Base-by-base conservation (phyloP, 1,140 invertebrate genomes). In the Chionoecetes opilio region DNA sequence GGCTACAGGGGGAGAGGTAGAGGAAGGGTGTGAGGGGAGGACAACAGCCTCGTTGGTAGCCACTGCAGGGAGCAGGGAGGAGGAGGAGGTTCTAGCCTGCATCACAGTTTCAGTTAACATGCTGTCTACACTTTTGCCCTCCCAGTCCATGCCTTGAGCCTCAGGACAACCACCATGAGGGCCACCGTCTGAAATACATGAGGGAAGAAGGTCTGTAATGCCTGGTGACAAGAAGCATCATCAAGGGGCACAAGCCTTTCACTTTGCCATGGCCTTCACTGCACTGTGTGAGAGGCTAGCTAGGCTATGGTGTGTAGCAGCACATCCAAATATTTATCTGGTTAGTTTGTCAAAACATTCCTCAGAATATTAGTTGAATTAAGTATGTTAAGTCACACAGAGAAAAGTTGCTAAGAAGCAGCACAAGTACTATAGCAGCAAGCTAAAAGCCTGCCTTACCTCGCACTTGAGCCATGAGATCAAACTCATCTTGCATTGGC, bases 401-500 rank as follows among this genome's bases (percentile, higher is more conserved):
- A 95, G 85, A 95, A 95, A 91, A 38, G 86, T 95, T 87, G 94
- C 94, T 95, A 95, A 95, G 91, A 95, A 95, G 94, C 94, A 93
- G 94, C 91, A 95, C 91, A 95, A 92, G 94, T 94, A 93, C 93
- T 91, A 94, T 86, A 95, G 95, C 92, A 96, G 96, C 96, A 96
- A 96, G 96, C 96, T 93, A 87, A 94, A 95, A 96, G 93, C 93
- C 87, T 95, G 96, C 95, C 96, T 96, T 96, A 96, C 96, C 96
- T 96, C 96, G 95, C 93, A 96, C 95, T 95, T 96, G 96, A 89
- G 96, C 94, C 96, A 96, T 95, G 87, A 96, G 96, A 95, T 96
- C 94, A 95, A 96, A 96, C 35, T 96, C 96, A 86, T 96, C 96
- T 34, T 95, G 86, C 88, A 84, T 88, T 34, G 92, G 93, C 75